A percentile compares a stretch with the other conserved stretches of the same genome.
Evolutionary conservation across 64 coral and sea anemone species (phyloP).

Genomic region (Montipora cactus): DNA sequence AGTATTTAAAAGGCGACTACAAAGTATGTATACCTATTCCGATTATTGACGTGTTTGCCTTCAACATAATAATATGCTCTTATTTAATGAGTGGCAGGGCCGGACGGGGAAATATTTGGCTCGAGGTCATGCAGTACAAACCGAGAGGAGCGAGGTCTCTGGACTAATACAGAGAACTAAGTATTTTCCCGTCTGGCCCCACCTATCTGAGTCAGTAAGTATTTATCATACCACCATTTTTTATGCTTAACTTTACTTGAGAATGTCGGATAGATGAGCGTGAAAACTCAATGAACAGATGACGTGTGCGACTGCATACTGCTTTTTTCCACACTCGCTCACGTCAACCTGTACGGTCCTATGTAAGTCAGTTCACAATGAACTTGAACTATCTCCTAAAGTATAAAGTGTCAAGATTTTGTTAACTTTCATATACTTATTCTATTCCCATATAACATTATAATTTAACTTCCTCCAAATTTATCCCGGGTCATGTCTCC

Average conservation of each 20-base stretch:
- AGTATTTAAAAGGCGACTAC: slow-evolving; percentile 36
- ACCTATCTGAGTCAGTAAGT: background rate
- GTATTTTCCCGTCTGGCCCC: background rate
- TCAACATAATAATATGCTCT: background rate
- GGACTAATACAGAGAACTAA: background rate
- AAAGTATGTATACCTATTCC: background rate
- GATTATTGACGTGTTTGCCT: background rate
- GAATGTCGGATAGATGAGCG: background rate
- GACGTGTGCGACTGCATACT: background rate
- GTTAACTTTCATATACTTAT: background rate
- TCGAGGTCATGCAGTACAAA: background rate
- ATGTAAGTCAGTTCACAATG: background rate
- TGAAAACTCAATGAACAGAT: background rate
- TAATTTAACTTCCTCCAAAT: background rate
- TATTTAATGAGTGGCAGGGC: background rate
- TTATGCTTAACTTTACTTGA: background rate
- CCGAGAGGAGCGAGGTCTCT: background rate
- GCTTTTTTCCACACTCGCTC: background rate
- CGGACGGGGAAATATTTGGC: background rate
- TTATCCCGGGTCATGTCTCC: slow-evolving; percentile 37
- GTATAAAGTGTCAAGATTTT: background rate
- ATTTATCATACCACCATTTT: background rate
- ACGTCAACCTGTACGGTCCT: background rate
- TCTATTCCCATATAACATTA: background rate
- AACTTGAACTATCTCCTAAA: background rate